phyloP scores from a whole-genome alignment of 92 coral and sea anemone genomes.

The Parazoanthus swiftii region DNA sequence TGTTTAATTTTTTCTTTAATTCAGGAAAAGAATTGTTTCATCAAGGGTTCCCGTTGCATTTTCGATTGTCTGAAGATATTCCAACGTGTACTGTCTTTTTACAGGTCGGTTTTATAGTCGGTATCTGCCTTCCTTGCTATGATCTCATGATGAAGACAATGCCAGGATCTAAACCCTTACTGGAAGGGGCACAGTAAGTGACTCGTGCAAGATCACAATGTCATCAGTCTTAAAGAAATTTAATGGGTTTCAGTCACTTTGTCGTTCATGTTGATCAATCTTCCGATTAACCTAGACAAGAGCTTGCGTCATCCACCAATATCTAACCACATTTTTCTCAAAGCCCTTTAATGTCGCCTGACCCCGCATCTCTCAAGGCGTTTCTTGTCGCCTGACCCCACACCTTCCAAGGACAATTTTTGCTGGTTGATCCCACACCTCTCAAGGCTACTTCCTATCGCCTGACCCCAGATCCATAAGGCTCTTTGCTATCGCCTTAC shows the following conservation, averaged over 20 bases:
- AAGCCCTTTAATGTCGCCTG: not conserved
- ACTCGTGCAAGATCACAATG: not conserved
- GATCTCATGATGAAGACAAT: constrained; percentile 77
- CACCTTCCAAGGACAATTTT: not conserved
- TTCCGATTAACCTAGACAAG: not conserved
- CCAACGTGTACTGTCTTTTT: not conserved
- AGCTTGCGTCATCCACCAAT: too few relatives aligned
- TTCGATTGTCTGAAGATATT: not conserved
- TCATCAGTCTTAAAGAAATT: not conserved
- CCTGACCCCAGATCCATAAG: too few relatives aligned
- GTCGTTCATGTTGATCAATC: not conserved
- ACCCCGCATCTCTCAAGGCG: not conserved
- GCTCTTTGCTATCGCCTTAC: too few relatives aligned
- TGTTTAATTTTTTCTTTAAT: too few relatives aligned
- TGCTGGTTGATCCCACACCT: not conserved
- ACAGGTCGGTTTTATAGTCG: constrained; percentile 94
- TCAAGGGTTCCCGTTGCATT: not conserved
- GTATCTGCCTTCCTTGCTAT: constrained; percentile 98
- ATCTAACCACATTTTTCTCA: not conserved
- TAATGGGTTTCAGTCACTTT: not conserved
- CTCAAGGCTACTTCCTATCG: too few relatives aligned
- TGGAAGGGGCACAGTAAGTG: constrained; percentile 95
- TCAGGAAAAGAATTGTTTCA: too few relatives aligned
- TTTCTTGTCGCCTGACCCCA: not conserved
- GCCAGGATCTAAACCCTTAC: constrained; percentile 81